Percentiles rank a stretch among this genome's conserved stretches.
phyloP scores from a whole-genome alignment of 2,888 invertebrate species.

The Andrena hattorfiana region DNA sequence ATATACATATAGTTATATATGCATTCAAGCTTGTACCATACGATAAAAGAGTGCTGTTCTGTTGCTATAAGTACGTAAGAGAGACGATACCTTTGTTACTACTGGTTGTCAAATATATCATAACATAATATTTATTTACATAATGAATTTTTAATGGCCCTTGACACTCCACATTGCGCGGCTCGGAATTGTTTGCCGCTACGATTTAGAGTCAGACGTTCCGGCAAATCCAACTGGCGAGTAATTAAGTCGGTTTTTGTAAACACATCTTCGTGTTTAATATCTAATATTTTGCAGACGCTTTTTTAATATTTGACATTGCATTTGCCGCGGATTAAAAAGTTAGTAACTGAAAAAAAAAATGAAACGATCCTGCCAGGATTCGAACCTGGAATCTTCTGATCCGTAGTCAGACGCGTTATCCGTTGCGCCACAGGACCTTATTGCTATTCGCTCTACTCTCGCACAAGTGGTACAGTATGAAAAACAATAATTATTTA shows the following conservation, averaged over 20 bases:
- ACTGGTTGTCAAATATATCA: slow-evolving; percentile 82
- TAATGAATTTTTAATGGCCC: slow-evolving; percentile 38
- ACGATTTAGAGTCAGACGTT: too few species aligned
- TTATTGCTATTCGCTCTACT: neutral
- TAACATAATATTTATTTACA: slow-evolving; percentile 73
- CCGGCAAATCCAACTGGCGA: too few species aligned
- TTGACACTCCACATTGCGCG: neutral
- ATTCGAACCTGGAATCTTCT: slow-evolving; percentile 89
- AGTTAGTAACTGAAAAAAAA: slow-evolving; percentile 20
- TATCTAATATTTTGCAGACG: neutral
- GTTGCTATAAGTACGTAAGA: slow-evolving; percentile 77
- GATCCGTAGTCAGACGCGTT: slow-evolving; percentile 91
- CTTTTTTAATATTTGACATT: neutral
- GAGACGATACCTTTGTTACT: slow-evolving; percentile 81
- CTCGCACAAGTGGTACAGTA: too few species aligned
- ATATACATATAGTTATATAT: slow-evolving; percentile 61
- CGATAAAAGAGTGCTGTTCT: slow-evolving; percentile 72
- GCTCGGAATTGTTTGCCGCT: neutral
- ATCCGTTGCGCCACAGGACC: slow-evolving; percentile 89
- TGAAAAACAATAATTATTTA: too few species aligned
- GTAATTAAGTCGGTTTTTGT: too few species aligned
- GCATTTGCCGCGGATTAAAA: neutral
- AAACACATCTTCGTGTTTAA: neutral
- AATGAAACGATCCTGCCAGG: slow-evolving; percentile 87
- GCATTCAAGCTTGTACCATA: slow-evolving; percentile 68